phyloP scores from a whole-genome alignment of 2,888 invertebrate species.

The Autographa gamma region DNA sequence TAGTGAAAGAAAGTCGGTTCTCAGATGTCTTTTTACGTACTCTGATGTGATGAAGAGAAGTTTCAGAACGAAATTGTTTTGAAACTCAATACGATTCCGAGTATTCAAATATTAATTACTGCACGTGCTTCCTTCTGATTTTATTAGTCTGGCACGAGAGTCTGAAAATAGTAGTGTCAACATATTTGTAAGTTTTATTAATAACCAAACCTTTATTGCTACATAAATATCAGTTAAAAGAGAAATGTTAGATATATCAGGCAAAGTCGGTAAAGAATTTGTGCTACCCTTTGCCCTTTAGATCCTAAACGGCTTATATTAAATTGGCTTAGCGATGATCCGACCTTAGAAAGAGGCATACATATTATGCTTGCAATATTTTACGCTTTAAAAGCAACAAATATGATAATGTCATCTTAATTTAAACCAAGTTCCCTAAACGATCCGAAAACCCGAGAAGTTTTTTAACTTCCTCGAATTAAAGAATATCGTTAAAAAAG shows the following conservation, averaged over 20 bases:
- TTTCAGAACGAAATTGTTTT: background rate
- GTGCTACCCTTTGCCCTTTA: too few relatives aligned
- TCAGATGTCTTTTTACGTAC: background rate
- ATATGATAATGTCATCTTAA: background rate
- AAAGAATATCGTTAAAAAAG: constrained; percentile 24
- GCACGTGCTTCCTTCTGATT: constrained; percentile 24
- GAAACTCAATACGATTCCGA: constrained; percentile 5
- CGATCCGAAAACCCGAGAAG: background rate
- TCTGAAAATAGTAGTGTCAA: constrained; percentile 1
- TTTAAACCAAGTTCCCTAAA: background rate
- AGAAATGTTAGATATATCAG: too few relatives aligned
- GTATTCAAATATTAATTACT: constrained; percentile 25
- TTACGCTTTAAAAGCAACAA: background rate
- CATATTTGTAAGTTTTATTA: background rate
- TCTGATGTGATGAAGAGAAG: background rate
- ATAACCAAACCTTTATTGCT: background rate
- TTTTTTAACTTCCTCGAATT: constrained; percentile 22
- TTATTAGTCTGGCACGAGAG: constrained; percentile 19
- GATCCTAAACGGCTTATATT: too few relatives aligned
- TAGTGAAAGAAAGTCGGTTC: background rate
- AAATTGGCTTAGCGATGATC: too few relatives aligned
- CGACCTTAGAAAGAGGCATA: background rate
- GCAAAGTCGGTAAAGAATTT: too few relatives aligned
- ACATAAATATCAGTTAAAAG: too few relatives aligned
- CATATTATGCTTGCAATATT: background rate